These are phyloP conservation scores for Parapsyche elsis DNA, from an alignment of 1,140 invertebrate genomes.

Conservation along the genomic window DNA sequence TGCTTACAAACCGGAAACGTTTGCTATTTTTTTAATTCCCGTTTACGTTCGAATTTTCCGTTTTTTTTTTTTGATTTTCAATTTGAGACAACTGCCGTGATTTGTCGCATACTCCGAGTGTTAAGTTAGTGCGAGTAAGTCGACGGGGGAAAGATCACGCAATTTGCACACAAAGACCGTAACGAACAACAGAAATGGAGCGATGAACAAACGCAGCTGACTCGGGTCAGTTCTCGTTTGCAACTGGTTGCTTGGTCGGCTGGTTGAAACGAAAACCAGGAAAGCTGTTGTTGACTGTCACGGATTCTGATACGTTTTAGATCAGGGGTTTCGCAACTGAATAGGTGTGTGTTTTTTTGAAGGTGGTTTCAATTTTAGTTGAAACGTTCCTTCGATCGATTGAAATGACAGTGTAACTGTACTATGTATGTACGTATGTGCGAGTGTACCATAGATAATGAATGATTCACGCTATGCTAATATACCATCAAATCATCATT, in stretches of 20 bases:
- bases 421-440: no score
- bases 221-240: constrained; percentile 45
- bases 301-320: not conserved
- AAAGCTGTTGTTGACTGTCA: constrained; percentile 29
- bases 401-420: no score
- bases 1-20: no score
- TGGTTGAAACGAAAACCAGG: constrained; percentile 36
- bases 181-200: not conserved
- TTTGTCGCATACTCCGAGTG: not conserved
- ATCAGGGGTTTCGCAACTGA: not conserved
- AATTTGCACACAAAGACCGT: constrained; percentile 28
- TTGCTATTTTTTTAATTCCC: no score
- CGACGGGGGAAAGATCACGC: not conserved
- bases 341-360: not conserved
- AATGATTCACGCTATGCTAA: no score
- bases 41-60: not conserved
- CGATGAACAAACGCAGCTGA: constrained; percentile 43
- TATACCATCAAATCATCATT: no score
- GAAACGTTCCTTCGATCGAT: no score
- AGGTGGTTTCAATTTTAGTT: not conserved
- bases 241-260: constrained; percentile 22
- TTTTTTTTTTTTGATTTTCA: not conserved
- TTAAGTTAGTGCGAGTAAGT: not conserved
- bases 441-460: no score
- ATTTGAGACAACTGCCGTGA: not conserved